Evolutionary conservation across 1,140 invertebrate genomes (phyloP).

Genomic region (Drosophila tani): DNA sequence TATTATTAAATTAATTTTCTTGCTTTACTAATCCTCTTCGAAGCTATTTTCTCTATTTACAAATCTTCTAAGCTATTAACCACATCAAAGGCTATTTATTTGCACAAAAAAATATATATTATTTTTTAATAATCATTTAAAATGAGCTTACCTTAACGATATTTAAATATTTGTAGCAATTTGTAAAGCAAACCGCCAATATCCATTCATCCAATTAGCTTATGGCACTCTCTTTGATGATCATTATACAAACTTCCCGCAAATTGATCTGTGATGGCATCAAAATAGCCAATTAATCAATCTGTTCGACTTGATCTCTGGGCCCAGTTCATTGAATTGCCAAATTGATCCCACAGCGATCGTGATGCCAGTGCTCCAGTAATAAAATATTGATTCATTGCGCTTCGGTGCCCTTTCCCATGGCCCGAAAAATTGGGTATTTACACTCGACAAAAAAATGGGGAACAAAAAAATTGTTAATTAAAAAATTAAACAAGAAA

Average conservation of each 20-base stretch:
- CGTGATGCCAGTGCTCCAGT: slow-evolving; percentile 29
- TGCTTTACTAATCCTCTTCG: too few relatives aligned
- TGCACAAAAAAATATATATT: too few relatives aligned
- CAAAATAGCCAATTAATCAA: slow-evolving; percentile 41
- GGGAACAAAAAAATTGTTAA: background rate
- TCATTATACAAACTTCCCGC: background rate
- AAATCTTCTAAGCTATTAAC: too few relatives aligned
- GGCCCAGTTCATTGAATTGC: slow-evolving; percentile 25
- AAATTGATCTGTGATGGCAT: slow-evolving; percentile 27
- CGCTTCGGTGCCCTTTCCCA: slow-evolving; percentile 39
- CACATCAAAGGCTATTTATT: too few relatives aligned
- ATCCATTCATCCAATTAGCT: background rate
- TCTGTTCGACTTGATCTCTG: slow-evolving; percentile 11
- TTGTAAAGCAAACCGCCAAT: background rate
- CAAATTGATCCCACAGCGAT: slow-evolving; percentile 27
- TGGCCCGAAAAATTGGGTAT: slow-evolving; percentile 11
- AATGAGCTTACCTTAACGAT: background rate
- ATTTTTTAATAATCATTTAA: too few relatives aligned
- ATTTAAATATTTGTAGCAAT: background rate
- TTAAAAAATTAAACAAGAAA: background rate
- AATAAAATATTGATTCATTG: slow-evolving; percentile 31
- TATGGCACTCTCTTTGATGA: background rate
- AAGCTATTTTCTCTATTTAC: too few relatives aligned
- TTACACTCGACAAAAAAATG: background rate
- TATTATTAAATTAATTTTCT: too few relatives aligned